Evolutionary conservation across 2,888 invertebrate species (phyloP).

Genomic region (Papilio elwesi): DNA sequence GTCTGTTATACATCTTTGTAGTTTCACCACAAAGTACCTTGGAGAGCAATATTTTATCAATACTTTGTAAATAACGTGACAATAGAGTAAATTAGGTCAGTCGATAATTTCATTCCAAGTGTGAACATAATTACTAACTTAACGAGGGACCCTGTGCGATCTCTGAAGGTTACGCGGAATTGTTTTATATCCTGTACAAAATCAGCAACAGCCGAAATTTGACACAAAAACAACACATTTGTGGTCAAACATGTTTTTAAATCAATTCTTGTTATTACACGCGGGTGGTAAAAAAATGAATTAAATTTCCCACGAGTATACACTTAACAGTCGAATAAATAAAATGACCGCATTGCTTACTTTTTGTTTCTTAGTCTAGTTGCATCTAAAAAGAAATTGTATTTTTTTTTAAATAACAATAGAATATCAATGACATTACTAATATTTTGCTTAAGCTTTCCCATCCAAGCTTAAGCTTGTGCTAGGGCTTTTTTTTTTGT

Average conservation of each 20-base stretch:
- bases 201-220: neutral
- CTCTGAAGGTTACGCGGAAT: slow-evolving; percentile 15
- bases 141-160: slow-evolving; percentile 1
- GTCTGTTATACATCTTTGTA: too few relatives aligned
- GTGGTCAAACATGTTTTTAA: slow-evolving; percentile 10
- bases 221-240: slow-evolving; percentile 11
- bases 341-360: neutral
- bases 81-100: neutral
- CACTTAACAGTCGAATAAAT: neutral
- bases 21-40: neutral
- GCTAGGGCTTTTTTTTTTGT: too few relatives aligned
- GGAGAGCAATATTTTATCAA: neutral
- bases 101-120: neutral
- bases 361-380: neutral
- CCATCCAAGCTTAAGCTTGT: too few relatives aligned
- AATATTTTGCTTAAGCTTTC: too few relatives aligned
- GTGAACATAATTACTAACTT: slow-evolving; percentile 17
- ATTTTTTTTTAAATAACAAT: too few relatives aligned
- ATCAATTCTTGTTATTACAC: slow-evolving; percentile 13
- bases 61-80: neutral
- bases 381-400: too few relatives aligned
- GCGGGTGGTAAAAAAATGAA: slow-evolving; percentile 1
- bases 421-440: too few relatives aligned
- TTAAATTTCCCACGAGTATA: neutral
- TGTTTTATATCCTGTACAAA: slow-evolving; percentile 12